phyloP scores from a whole-genome alignment of 2,888 invertebrate species.

The Oithona nana region DNA sequence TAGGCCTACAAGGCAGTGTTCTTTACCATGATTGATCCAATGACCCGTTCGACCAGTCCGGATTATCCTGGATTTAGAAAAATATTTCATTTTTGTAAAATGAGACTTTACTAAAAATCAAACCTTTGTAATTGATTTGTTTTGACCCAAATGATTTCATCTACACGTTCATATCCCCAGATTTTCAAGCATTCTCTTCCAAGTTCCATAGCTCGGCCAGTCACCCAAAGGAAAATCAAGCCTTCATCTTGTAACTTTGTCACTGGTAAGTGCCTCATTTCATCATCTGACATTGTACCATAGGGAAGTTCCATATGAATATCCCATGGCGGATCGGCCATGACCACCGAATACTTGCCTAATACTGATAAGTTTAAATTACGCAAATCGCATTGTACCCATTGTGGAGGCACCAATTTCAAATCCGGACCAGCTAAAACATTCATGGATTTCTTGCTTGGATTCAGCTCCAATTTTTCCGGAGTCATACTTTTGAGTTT shows the following conservation, averaged over 20 bases:
- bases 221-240: constrained; percentile 91
- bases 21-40: constrained; percentile 97
- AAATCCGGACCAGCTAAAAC: background rate
- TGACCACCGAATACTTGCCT: constrained; percentile 93
- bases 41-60: constrained; percentile 91
- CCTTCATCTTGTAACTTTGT: constrained; percentile 89
- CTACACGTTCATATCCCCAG: constrained; percentile 92
- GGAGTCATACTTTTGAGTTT: background rate
- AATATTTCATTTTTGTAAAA: background rate
- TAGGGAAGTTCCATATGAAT: constrained; percentile 98
- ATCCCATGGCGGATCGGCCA: constrained; percentile 99
- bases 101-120: no score
- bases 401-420: constrained; percentile 62
- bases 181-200: constrained; percentile 83
- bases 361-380: constrained; percentile 74
- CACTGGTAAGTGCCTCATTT: constrained; percentile 86
- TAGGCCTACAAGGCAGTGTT: constrained; percentile 88
- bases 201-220: constrained; percentile 87
- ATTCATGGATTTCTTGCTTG: background rate
- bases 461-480: background rate
- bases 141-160: constrained; percentile 97
- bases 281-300: constrained; percentile 95
- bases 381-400: constrained; percentile 91
- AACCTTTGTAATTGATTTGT: constrained; percentile 89
- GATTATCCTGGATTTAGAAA: constrained; percentile 54